Base-by-base conservation (phyloP, 2,888 invertebrate species). In the Phyllotreta striolata region DNA sequence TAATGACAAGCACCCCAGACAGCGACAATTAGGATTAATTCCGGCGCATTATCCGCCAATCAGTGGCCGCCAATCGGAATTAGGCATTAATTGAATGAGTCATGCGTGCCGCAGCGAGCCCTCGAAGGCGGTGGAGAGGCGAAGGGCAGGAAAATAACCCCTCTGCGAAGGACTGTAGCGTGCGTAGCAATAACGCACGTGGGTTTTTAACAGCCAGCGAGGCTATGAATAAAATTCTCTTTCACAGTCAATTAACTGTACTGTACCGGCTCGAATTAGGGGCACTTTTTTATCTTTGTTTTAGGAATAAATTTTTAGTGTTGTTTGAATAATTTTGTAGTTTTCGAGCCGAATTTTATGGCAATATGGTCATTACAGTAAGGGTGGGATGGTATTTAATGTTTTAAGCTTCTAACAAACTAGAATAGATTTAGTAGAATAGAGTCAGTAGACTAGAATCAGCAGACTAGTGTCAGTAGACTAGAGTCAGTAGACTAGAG, bases 21-120 rank as follows among this genome's bases (percentile, higher is more conserved):
- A 60, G 54, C 64, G 55, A 43, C 68, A 60, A 68, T 70, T 70
- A 68, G 66, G 71, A 70, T 64, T 71, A 72, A 74, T 76, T 76
- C 72, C 55, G 56, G 65, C 67, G 68, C 70, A 72, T 74, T 76
- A 75, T 75, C 74, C 72, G 73, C 72, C 74, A 75, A 76, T 75
- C 76, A 75, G 73, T 72, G 73, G 66, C 63, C 69, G 68, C 68
- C 64, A 66, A 61, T 62, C 65, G 68, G 66, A 71, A 70, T 74
- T 72, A 74, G 69, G 67, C 70, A 35, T 75, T 73, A 76, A 76
- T 75, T 76, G 76, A 76, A 74, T 76, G 76, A 76, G 70, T 76
- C 76, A 76, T 72, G 65, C 63, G 39, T 58, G 12, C 24, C 24
- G 1, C 14, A 55, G 63, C 35, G 34, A 52, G 4, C 6, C 13